Conservation (phyloP, 1,140 invertebrate species). For the Lordiphosa clarofinis region DNA sequence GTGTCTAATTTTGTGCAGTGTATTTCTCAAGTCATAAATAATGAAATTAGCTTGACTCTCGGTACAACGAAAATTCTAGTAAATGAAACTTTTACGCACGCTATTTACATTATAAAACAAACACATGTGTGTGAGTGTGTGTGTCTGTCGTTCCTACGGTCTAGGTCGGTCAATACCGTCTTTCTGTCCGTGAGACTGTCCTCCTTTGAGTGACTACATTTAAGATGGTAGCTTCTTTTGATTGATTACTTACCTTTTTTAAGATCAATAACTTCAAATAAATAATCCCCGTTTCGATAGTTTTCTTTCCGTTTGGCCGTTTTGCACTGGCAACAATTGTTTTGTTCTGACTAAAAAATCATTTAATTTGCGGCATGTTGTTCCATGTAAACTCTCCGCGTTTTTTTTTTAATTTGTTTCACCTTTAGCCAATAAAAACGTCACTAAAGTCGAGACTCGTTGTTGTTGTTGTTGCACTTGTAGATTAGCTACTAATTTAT, state of each 20-base stretch:
- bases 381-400: constrained; percentile 24
- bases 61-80: constrained; percentile 64
- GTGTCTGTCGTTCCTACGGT: constrained; percentile 7
- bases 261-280: too few relatives aligned
- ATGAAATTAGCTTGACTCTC: constrained; percentile 28
- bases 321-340: constrained; percentile 7
- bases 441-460: constrained; percentile 53
- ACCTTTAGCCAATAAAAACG: constrained; percentile 73
- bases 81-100: constrained; percentile 57
- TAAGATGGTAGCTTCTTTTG: constrained; percentile 12
- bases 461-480: constrained; percentile 34
- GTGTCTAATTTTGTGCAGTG: constrained; percentile 3
- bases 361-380: constrained; percentile 31
- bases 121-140: constrained; percentile 36
- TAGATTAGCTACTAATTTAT: constrained; percentile 23
- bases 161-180: constrained; percentile 1
- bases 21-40: constrained; percentile 19
- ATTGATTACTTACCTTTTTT: constrained; percentile 1
- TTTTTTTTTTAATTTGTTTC: constrained; percentile 30
- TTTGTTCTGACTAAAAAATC: constrained; percentile 16
- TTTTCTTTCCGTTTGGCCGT: neutral
- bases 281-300: neutral
- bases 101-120: constrained; percentile 62
- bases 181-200: constrained; percentile 3
- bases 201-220: constrained; percentile 10